Percentiles rank a stretch among this genome's conserved stretches.
Evolutionary conservation across 2,888 invertebrate species (phyloP).

Genomic region (Branchipolynoe longqiensis): DNA sequence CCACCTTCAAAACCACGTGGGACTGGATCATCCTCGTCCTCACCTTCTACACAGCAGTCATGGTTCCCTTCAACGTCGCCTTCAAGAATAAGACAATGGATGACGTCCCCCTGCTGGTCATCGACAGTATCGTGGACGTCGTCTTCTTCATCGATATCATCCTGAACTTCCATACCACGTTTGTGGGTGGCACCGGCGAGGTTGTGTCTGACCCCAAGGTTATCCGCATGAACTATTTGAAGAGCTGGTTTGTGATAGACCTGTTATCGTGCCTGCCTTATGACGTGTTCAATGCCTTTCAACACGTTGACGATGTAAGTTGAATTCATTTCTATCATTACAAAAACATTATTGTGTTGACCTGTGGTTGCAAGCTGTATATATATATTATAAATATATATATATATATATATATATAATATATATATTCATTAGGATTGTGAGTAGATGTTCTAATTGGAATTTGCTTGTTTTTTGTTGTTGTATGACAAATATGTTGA

Average conservation of each 20-base stretch:
- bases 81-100: slow-evolving; percentile 97
- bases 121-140: slow-evolving; percentile 96
- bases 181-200: slow-evolving; percentile 91
- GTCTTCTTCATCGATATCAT: slow-evolving; percentile 99
- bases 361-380: too few species aligned
- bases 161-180: slow-evolving; percentile 99
- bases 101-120: slow-evolving; percentile 81
- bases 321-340: not conserved
- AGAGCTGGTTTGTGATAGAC: slow-evolving; percentile 99
- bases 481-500: too few species aligned
- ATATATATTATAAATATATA: too few species aligned
- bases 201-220: slow-evolving; percentile 98
- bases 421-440: too few species aligned
- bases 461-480: too few species aligned
- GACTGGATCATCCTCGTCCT: slow-evolving; percentile 99
- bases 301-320: slow-evolving; percentile 67
- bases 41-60: slow-evolving; percentile 99
- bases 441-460: too few species aligned
- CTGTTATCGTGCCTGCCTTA: slow-evolving; percentile 99
- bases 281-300: slow-evolving; percentile 99
- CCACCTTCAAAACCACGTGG: slow-evolving; percentile 98
- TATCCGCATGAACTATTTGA: slow-evolving; percentile 91
- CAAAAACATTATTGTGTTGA: too few species aligned
- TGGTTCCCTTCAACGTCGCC: slow-evolving; percentile 99
- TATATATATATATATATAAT: too few species aligned